phyloP scores from a whole-genome alignment of 2,113 vertebrate species.

The Acrocephalus kingi region DNA sequence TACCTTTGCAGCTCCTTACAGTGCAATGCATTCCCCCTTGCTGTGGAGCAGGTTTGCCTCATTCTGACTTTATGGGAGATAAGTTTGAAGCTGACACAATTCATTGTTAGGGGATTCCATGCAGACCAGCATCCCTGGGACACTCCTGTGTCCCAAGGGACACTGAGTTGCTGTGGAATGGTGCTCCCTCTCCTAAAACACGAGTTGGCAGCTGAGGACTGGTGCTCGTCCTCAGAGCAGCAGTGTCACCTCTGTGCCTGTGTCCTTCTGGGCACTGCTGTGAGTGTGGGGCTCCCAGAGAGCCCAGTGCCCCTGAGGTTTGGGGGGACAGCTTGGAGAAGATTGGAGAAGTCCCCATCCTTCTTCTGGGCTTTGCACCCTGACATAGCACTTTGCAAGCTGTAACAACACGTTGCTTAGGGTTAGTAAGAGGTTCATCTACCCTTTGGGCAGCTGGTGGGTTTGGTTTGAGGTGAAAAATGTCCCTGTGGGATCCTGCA shows the following conservation, averaged over 20 bases:
- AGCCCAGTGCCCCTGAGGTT: background rate
- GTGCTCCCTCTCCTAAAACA: background rate
- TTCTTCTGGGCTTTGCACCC: background rate
- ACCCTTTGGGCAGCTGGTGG: background rate
- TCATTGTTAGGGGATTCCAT: background rate
- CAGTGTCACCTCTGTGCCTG: background rate
- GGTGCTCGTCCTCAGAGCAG: background rate
- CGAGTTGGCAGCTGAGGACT: background rate
- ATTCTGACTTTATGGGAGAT: background rate
- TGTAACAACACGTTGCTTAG: accelerated
- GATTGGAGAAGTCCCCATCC: background rate
- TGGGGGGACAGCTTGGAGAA: background rate
- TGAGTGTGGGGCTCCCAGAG: accelerated
- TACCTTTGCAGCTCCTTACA: background rate
- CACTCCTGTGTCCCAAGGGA: background rate
- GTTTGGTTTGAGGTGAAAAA: background rate
- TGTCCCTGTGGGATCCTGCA: accelerated
- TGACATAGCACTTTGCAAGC: background rate
- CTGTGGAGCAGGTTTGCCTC: background rate
- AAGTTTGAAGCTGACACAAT: background rate
- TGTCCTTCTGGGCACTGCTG: background rate
- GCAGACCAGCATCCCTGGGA: background rate
- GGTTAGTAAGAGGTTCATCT: accelerated
- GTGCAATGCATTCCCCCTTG: background rate
- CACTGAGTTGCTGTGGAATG: accelerated